A percentile compares a stretch with the other conserved stretches of the same genome.
These are phyloP conservation scores for Elmis aenea DNA, from an alignment of 2,888 invertebrate species.

Conservation along the genomic window DNA sequence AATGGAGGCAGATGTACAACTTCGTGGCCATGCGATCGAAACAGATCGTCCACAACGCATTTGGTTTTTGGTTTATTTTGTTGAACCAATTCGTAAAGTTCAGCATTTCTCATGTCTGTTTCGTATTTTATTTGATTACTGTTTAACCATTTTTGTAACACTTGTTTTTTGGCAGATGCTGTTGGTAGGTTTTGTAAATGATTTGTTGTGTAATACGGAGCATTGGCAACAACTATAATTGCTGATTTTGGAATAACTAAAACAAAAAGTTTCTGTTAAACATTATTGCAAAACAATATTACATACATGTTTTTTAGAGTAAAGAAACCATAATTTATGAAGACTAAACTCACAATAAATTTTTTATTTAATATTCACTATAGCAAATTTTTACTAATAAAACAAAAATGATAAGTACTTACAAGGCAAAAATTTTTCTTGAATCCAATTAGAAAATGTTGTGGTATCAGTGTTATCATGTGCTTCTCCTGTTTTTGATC, in stretches of 20 bases:
- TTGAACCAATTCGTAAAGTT: slow-evolving; percentile 17
- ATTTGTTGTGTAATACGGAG: neutral
- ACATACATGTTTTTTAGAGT: too few relatives aligned
- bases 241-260: neutral
- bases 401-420: neutral
- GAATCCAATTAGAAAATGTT: slow-evolving; percentile 1
- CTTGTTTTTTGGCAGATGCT: slow-evolving; percentile 14
- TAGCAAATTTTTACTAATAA: too few relatives aligned
- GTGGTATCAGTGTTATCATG: neutral
- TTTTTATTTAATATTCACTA: too few relatives aligned
- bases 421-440: slow-evolving; percentile 1
- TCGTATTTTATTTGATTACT: slow-evolving; percentile 17
- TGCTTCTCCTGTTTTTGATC: slow-evolving; percentile 1
- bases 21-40: slow-evolving; percentile 26
- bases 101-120: slow-evolving; percentile 15
- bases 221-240: slow-evolving; percentile 1
- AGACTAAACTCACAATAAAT: too few relatives aligned
- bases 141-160: slow-evolving; percentile 18
- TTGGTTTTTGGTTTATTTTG: slow-evolving; percentile 19
- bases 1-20: slow-evolving; percentile 27
- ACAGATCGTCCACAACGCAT: slow-evolving; percentile 23
- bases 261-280: neutral
- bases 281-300: neutral
- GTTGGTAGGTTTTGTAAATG: slow-evolving; percentile 3
- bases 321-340: too few relatives aligned